Evolutionary conservation across 2,888 invertebrate species (phyloP).

Genomic region (Ischnura elegans): DNA sequence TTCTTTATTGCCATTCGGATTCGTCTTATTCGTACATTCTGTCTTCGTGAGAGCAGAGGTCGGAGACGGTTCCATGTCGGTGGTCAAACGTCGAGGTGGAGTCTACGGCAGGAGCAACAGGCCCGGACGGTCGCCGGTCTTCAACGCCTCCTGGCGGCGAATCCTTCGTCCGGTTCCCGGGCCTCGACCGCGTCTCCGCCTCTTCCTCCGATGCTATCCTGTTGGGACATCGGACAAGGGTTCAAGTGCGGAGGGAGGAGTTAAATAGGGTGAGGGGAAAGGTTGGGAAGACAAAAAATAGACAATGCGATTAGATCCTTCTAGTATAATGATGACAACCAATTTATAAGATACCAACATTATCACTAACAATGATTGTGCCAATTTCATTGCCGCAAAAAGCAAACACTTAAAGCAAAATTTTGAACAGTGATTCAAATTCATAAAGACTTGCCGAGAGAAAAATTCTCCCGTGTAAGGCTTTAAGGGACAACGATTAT

Average conservation of each 20-base stretch:
- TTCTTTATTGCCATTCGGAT: neutral
- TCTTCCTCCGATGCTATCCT: conserved; percentile 19
- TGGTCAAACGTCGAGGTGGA: neutral
- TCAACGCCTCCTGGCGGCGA: neutral
- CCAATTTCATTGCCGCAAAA: no score
- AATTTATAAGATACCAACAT: no score
- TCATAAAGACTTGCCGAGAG: no score
- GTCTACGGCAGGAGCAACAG: neutral
- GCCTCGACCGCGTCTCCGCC: neutral
- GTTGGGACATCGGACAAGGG: neutral
- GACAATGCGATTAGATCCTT: no score
- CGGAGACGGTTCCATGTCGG: neutral
- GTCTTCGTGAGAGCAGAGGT: neutral
- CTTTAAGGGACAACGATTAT: no score
- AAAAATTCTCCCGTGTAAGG: no score
- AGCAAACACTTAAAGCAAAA: no score
- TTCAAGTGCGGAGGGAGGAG: neutral
- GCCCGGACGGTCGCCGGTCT: neutral
- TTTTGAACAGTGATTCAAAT: no score
- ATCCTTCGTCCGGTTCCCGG: neutral
- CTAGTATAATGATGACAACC: no score
- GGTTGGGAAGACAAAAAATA: neutral
- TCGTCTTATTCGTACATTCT: neutral
- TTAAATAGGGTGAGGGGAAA: neutral
- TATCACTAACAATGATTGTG: no score